phyloP scores from a whole-genome alignment of 2,797 vertebrate genomes.

The Ciconia nigra region DNA sequence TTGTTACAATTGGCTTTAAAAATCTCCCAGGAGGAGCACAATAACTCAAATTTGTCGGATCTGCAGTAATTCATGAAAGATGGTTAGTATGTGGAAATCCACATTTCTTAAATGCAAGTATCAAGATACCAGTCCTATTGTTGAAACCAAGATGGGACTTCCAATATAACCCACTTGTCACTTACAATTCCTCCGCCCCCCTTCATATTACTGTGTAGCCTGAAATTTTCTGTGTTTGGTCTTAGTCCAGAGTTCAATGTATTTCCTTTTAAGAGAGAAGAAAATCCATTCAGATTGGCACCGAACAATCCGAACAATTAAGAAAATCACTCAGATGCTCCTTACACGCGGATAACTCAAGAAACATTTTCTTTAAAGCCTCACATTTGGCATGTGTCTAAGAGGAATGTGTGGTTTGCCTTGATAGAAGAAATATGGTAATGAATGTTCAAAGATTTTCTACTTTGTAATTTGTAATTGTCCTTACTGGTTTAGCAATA shows the following conservation, averaged over 20 bases:
- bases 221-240: background rate
- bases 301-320: background rate
- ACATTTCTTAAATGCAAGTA: constrained; percentile 28
- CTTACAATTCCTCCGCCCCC: background rate
- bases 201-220: background rate
- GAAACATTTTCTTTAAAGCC: background rate
- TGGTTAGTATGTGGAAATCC: constrained; percentile 41
- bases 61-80: constrained; percentile 41
- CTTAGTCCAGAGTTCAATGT: background rate
- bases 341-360: background rate
- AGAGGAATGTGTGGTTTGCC: constrained; percentile 25
- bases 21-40: constrained; percentile 41
- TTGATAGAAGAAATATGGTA: background rate
- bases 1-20: constrained; percentile 55
- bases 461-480: background rate
- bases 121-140: constrained; percentile 9
- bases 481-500: background rate
- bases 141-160: background rate
- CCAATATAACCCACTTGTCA: background rate
- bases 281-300: background rate
- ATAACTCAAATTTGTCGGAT: constrained; percentile 38
- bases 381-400: background rate
- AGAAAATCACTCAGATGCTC: background rate
- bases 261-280: background rate
- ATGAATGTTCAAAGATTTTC: background rate